phyloP scores from a whole-genome alignment of 2,113 vertebrate species.

The Turdus rufiventris region DNA sequence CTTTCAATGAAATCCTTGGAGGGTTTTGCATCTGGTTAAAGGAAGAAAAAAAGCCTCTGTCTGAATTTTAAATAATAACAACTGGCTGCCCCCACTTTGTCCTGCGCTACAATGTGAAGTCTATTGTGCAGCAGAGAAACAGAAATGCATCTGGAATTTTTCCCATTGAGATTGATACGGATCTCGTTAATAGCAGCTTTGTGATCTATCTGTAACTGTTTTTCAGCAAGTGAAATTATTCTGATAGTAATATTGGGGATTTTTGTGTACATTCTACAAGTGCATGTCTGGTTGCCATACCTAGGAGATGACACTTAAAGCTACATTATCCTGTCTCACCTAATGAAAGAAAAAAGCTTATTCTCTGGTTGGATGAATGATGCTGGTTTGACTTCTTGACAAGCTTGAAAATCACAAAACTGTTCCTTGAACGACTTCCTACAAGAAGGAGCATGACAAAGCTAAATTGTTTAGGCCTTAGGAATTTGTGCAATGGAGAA shows the following conservation, averaged over 20 bases:
- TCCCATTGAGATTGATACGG: not conserved
- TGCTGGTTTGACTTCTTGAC: not conserved
- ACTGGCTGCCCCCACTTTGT: not conserved
- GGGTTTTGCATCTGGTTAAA: slow-evolving; percentile 8
- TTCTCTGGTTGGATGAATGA: not conserved
- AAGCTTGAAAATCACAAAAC: not conserved
- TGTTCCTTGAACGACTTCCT: not conserved
- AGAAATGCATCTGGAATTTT: slow-evolving; percentile 38
- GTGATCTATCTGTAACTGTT: not conserved
- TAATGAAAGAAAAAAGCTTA: not conserved
- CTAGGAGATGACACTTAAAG: not conserved
- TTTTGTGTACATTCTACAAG: not conserved
- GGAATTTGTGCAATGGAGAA: not conserved
- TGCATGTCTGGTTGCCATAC: not conserved
- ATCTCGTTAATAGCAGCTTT: slow-evolving; percentile 26
- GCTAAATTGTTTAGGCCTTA: not conserved
- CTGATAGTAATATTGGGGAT: not conserved
- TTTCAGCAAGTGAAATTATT: not conserved
- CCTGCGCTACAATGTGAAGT: not conserved
- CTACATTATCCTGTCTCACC: not conserved
- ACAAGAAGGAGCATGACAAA: not conserved
- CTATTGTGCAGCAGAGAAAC: slow-evolving; percentile 9
- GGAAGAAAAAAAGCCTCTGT: not conserved
- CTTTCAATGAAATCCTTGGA: not conserved
- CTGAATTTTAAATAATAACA: not conserved